These are phyloP conservation scores for Oncorhynchus kisutch DNA, from an alignment of 2,113 vertebrate species.

Conservation along the genomic window DNA sequence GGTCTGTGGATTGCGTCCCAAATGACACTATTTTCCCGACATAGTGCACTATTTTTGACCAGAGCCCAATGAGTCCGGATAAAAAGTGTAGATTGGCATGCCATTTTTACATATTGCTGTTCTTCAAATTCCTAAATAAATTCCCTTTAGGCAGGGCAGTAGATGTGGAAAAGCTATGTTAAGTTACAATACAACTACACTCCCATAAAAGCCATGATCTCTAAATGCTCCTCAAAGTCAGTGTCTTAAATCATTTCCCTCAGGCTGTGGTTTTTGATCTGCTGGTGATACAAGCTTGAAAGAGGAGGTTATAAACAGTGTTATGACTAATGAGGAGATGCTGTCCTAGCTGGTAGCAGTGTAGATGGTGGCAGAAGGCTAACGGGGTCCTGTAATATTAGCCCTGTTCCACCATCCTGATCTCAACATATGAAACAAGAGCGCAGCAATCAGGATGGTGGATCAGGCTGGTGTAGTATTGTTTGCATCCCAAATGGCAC, in stretches of 20 bases:
- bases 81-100: not conserved
- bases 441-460: too few species aligned
- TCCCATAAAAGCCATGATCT: not conserved
- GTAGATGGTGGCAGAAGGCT: not conserved
- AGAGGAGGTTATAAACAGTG: constrained; percentile 37
- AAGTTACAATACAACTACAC: not conserved
- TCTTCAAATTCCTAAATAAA: too few species aligned
- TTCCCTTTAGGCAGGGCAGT: too few species aligned
- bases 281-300: constrained; percentile 15
- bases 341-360: not conserved
- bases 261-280: constrained; percentile 44
- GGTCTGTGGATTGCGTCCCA: too few species aligned
- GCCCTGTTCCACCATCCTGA: too few species aligned
- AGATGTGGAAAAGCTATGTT: not conserved
- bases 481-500: too few species aligned
- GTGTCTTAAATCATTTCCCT: constrained; percentile 36
- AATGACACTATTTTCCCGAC: too few species aligned
- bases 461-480: too few species aligned
- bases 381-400: not conserved
- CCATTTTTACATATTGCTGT: not conserved
- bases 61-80: too few species aligned
- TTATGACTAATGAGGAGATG: not conserved
- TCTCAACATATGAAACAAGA: too few species aligned
- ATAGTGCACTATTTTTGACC: too few species aligned
- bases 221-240: constrained; percentile 13